phyloP scores from a whole-genome alignment of 2,888 invertebrate genomes.

The Leptogaster cylindrica region DNA sequence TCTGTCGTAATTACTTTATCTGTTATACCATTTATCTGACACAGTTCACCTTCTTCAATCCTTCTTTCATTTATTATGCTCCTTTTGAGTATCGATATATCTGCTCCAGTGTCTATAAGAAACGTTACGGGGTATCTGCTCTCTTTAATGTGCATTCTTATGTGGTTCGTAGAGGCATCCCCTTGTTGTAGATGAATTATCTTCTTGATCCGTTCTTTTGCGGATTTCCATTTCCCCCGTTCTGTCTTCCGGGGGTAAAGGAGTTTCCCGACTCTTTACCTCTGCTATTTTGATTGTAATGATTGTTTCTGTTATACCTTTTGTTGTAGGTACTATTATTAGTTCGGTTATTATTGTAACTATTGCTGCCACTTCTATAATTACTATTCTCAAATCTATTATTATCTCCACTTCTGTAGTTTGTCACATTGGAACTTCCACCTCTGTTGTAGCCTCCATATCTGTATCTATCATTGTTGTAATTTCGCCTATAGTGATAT shows the following conservation, averaged over 20 bases:
- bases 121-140: not conserved
- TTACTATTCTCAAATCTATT: not conserved
- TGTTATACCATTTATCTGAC: conserved; percentile 1
- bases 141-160: not conserved
- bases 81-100: conserved; percentile 1
- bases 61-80: too few relatives aligned
- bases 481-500: not conserved
- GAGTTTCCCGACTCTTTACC: not conserved
- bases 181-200: not conserved
- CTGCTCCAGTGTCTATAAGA: conserved; percentile 12
- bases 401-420: not conserved
- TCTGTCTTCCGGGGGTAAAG: not conserved
- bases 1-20: not conserved
- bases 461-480: too few relatives aligned
- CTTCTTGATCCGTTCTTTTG: not conserved
- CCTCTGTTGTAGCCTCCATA: not conserved
- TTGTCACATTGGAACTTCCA: not conserved
- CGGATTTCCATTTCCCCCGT: not conserved
- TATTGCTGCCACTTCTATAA: not conserved
- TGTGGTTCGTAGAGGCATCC: not conserved
- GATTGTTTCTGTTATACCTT: too few relatives aligned
- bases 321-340: not conserved
- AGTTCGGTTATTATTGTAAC: not conserved
- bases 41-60: not conserved
- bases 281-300: too few relatives aligned